phyloP scores from a whole-genome alignment of 2,113 vertebrate species.

The Lathamus discolor region DNA sequence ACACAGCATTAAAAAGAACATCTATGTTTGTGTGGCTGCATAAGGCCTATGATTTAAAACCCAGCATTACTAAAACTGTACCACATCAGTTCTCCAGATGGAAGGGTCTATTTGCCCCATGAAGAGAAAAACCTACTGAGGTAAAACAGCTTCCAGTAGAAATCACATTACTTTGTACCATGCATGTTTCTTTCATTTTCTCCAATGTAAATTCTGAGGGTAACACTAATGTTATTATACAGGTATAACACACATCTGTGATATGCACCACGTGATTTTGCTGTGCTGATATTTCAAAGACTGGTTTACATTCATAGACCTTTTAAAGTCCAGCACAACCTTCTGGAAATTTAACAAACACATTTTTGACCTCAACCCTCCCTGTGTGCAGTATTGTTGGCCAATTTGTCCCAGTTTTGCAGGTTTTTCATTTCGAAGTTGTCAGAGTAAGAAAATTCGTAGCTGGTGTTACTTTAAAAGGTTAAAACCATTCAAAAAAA shows the following conservation, averaged over 20 bases:
- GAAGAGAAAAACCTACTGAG: background rate
- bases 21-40: background rate
- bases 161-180: background rate
- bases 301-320: constrained; percentile 1
- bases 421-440: constrained; percentile 20
- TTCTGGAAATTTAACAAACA: constrained; percentile 19
- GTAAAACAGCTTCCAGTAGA: background rate
- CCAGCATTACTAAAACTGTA: background rate
- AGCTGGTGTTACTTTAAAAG: background rate
- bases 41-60: background rate
- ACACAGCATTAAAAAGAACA: background rate
- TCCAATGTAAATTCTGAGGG: constrained; percentile 5
- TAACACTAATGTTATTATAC: constrained; percentile 27
- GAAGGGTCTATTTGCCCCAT: background rate
- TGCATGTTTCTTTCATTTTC: constrained; percentile 43
- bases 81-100: background rate
- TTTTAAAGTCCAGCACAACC: background rate
- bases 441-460: background rate
- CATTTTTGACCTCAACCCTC: background rate
- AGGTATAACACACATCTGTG: constrained; percentile 3
- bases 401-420: constrained; percentile 25
- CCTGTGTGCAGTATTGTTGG: background rate
- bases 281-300: background rate
- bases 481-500: background rate
- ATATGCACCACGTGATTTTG: background rate